Base-by-base conservation (phyloP, 2,888 invertebrate genomes). In the Strigamia maritima region DNA sequence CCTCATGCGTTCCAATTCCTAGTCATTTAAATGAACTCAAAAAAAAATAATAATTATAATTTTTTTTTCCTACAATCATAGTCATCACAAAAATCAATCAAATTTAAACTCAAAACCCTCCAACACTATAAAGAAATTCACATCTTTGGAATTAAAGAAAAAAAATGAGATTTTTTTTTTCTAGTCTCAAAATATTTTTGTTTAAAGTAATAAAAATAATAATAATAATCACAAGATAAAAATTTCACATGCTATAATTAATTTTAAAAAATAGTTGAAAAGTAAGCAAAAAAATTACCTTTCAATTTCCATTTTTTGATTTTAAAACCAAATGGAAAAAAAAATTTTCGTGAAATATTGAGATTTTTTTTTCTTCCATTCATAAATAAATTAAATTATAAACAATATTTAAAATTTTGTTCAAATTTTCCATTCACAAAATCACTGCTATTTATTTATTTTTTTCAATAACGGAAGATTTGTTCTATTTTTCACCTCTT, bases 401-500 rank as follows among this genome's bases (percentile, higher is more conserved):
- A 60, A 60, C 60, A 60, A n/a, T 22, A 60, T 24, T 60, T 60
- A 22, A 22, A 60, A 60, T 60, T 60, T 60, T 60, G 60, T 60
- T 60, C 60, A 60, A 60, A 60, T 60, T 31, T 60, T 60, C 60
- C 60, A 60, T 60, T 60, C 60, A 60, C 60, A 19, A n/a, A n/a
- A 60, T 60, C 60, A 60, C 60, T 60, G 10, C 2, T 60, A 22
- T 60, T 60, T 44, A 44, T 44, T 44, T 31, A 31, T 44, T 44
- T 38, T 10, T 44, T 44, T 44, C 40, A 44, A 44, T 44, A 44
- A 44, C 40, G 60, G 19, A 60, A 60, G 60, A 60, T 60, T 60
- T 60, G 60, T 60, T 24, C 60, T 60, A 60, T 60, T 60, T 31
- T 60, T 60, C 60, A 60, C 60, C 60, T 60, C 60, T 60, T 60